Evolutionary conservation across 1,140 invertebrate genomes (phyloP), one percentile per base, ranked within the genome.

Genomic region (Lasioglossum albipes): DNA sequence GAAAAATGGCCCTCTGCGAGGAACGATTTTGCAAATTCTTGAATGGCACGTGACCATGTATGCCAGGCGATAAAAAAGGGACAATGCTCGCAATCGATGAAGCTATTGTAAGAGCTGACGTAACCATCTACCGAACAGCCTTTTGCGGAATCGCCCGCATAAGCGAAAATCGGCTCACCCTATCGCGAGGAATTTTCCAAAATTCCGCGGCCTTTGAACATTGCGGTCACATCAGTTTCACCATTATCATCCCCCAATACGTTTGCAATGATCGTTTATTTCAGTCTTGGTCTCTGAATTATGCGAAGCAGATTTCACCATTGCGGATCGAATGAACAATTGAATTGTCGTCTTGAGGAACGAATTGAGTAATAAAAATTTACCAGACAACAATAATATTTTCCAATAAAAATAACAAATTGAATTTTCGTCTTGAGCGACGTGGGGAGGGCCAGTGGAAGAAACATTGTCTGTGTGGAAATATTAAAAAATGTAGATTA

Each of bases 61-160:
- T 42, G 52, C 41, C 0, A 42, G 12, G 2, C 27, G 78, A 68
- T 75, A 65, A 62, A 61, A 72, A 73, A 79, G 45, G 59, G 27
- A 69, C 41, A 79, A 79, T 83, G 71, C 76, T 54, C 61, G 68
- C 54, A 75, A 79, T 75, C 72, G 57, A 59, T 83, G 68, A 61
- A 79, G 57, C 42, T 73, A 79, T 82, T 71, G 36, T 65, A 67
- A 74, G 67, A 71, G 62, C 72, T 69, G 70, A 83, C 73, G 64
- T 59, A 83, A 67, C 68, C 70, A 66, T 65, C 52, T 27, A 31
- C 22, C 16, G 31, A 10, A 74, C 62, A 67, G 61, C 57, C 59
- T 66, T 49, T 36, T 66, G 52, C 52, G 67, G 75, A 85, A 77
- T 78, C 61, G 57, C 74, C 70, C 79, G 83, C 62, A 85, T 85